phyloP scores from a whole-genome alignment of 2,888 invertebrate species.

The Actias luna region DNA sequence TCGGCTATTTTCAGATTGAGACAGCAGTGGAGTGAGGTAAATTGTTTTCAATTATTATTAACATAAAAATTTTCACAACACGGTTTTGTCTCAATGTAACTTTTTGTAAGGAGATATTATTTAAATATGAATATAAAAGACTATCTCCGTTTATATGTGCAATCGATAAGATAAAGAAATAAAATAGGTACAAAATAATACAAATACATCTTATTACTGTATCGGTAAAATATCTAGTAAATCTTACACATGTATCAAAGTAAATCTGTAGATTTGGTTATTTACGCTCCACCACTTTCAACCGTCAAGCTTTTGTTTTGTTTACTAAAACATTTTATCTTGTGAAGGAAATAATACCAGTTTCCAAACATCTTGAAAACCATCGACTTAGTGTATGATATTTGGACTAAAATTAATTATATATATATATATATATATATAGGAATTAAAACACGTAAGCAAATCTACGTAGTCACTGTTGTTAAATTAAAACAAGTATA shows the following conservation, averaged over 20 bases:
- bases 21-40: not conserved
- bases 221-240: slow-evolving; percentile 5
- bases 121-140: too few species aligned
- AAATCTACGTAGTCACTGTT: too few species aligned
- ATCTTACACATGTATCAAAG: slow-evolving; percentile 2
- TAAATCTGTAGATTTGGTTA: slow-evolving; percentile 27
- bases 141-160: too few species aligned
- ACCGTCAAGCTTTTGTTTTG: slow-evolving; percentile 26
- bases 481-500: too few species aligned
- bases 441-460: too few species aligned
- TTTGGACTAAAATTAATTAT: not conserved
- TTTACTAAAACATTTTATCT: slow-evolving; percentile 25
- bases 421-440: too few species aligned
- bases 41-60: not conserved
- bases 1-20: not conserved
- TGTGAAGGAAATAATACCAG: not conserved
- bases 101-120: not conserved
- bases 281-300: slow-evolving; percentile 22
- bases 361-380: not conserved
- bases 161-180: not conserved
- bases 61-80: not conserved
- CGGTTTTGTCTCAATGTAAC: not conserved
- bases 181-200: not conserved
- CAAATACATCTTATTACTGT: not conserved
- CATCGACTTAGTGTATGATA: not conserved